These are phyloP conservation scores for Brachionus manjavacas DNA, from an alignment of 1,140 invertebrate species.

Conservation along the genomic window DNA sequence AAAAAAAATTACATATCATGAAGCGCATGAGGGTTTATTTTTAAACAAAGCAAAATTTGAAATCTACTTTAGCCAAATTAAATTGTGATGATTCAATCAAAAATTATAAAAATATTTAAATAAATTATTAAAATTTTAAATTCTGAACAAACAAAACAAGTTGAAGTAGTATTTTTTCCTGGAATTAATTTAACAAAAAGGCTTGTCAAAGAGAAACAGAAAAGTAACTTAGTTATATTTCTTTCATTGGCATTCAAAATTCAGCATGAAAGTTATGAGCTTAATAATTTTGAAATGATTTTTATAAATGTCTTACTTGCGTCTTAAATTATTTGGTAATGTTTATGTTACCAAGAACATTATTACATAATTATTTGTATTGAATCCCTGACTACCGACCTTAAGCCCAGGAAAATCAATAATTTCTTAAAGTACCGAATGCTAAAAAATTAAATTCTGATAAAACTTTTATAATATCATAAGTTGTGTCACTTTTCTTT, in stretches of 20 bases:
- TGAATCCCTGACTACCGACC: background rate
- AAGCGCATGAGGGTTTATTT: background rate
- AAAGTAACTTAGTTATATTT: background rate
- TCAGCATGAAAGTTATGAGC: background rate
- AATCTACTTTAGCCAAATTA: background rate
- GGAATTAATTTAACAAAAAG: background rate
- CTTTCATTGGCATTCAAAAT: background rate
- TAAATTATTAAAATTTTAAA: background rate
- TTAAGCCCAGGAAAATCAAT: background rate
- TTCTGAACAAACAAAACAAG: background rate
- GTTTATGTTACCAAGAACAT: background rate
- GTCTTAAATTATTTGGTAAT: background rate
- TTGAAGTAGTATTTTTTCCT: background rate
- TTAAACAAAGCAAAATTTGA: background rate
- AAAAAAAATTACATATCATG: background rate
- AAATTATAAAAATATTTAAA: background rate
- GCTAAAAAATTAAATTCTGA: background rate
- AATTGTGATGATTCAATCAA: background rate
- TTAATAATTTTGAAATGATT: background rate
- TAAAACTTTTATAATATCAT: background rate
- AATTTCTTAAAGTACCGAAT: background rate
- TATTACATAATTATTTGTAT: background rate
- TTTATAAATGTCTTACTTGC: background rate
- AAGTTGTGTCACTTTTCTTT: background rate
- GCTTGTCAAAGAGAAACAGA: background rate